Conservation (phyloP, 2,797 vertebrate species). For the Cryptoprocta ferox region DNA sequence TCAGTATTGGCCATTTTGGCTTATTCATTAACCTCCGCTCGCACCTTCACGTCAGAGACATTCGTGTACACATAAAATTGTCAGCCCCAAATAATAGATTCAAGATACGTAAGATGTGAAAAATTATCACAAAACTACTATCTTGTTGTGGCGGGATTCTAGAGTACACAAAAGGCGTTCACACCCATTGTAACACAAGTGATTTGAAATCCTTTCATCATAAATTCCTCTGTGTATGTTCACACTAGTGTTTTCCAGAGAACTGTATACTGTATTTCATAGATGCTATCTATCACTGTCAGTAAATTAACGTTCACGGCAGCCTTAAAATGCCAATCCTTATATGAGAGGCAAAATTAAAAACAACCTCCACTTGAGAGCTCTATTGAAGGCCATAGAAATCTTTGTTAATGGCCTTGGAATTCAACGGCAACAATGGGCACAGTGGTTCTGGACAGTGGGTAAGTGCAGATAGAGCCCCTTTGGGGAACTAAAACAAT, state of each 20-base stretch:
- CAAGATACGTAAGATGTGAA: background rate
- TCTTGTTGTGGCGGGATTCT: background rate
- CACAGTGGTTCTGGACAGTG: background rate
- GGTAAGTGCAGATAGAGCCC: background rate
- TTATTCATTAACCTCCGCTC: background rate
- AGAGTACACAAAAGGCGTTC: background rate
- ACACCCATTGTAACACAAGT: background rate
- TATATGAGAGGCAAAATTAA: constrained; percentile 44
- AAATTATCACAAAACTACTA: background rate
- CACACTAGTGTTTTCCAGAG: background rate
- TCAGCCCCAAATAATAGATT: background rate
- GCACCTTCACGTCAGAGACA: constrained; percentile 2
- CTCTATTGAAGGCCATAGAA: constrained; percentile 54
- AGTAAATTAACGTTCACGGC: background rate
- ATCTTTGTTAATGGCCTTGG: constrained; percentile 4
- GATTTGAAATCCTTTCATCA: constrained; percentile 42
- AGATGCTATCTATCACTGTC: background rate
- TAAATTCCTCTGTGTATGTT: background rate
- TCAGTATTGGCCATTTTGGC: background rate
- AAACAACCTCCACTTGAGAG: constrained; percentile 47
- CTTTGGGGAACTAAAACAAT: background rate
- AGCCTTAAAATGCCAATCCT: constrained; percentile 17
- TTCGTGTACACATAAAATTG: background rate
- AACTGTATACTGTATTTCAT: constrained; percentile 31
- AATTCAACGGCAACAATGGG: constrained; percentile 32